Conservation (phyloP, 2,888 invertebrate genomes). For the Serrognathus titanus region DNA sequence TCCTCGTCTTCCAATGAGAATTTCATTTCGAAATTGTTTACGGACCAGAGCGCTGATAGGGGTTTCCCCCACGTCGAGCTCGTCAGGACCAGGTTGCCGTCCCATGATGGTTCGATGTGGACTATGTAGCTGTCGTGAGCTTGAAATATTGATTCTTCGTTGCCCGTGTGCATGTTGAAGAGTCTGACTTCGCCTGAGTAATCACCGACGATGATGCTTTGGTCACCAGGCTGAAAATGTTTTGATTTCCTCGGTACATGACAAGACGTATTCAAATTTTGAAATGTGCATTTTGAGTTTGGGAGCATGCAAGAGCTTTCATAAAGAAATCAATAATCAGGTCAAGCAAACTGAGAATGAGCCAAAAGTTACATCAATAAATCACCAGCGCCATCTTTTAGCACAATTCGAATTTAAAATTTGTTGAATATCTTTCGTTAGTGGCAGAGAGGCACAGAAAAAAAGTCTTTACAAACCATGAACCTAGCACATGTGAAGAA, state of each 20-base stretch:
- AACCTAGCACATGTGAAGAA: conserved; percentile 64
- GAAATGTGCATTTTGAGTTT: too few species aligned
- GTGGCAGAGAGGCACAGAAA: neutral
- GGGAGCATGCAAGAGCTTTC: too few species aligned
- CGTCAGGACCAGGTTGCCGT: conserved; percentile 75
- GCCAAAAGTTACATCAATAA: too few species aligned
- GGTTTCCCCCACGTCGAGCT: conserved; percentile 84
- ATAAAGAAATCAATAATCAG: too few species aligned
- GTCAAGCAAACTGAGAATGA: too few species aligned
- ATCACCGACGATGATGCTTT: conserved; percentile 76
- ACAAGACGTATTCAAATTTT: too few species aligned
- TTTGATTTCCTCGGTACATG: too few species aligned
- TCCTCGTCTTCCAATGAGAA: conserved; percentile 78
- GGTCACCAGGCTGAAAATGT: conserved; percentile 47
- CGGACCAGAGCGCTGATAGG: conserved; percentile 76
- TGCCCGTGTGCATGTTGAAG: conserved; percentile 79
- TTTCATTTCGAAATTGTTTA: conserved; percentile 62
- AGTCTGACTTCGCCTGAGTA: conserved; percentile 87
- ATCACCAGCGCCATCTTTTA: neutral
- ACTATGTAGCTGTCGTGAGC: conserved; percentile 88
- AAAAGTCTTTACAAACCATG: conserved; percentile 28
- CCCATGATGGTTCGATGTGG: conserved; percentile 69
- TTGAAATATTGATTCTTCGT: conserved; percentile 71
- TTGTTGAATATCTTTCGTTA: too few species aligned
- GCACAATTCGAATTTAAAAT: too few species aligned